Percentiles rank a stretch among this genome's conserved stretches.
Conservation (phyloP, 1,140 invertebrate species). For the Heliothis subflexa region DNA sequence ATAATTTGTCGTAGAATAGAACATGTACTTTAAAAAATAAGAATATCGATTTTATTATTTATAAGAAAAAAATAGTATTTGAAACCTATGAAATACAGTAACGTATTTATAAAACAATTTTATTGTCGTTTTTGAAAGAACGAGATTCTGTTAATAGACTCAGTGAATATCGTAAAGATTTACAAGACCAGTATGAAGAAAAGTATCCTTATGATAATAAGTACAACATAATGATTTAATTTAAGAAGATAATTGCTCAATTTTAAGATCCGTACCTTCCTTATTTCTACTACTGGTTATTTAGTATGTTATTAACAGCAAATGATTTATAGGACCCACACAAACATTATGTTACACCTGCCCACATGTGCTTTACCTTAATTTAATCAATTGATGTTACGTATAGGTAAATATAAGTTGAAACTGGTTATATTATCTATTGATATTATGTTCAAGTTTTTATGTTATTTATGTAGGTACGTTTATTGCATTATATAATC, state of each 20-base stretch:
- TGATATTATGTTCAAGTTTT: slow-evolving; percentile 25
- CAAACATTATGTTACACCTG: slow-evolving; percentile 2
- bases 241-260: slow-evolving; percentile 83
- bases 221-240: slow-evolving; percentile 78
- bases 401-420: background rate
- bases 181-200: slow-evolving; percentile 56
- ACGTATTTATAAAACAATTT: slow-evolving; percentile 38
- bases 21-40: slow-evolving; percentile 74
- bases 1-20: slow-evolving; percentile 82
- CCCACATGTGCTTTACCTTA: slow-evolving; percentile 19
- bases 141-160: slow-evolving; percentile 40
- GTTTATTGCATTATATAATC: slow-evolving; percentile 10
- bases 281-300: slow-evolving; percentile 25
- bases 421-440: slow-evolving; percentile 29
- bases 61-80: slow-evolving; percentile 66
- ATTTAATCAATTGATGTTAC: background rate
- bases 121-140: slow-evolving; percentile 54
- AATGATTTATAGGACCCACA: slow-evolving; percentile 8
- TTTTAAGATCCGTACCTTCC: slow-evolving; percentile 70
- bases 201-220: slow-evolving; percentile 78
- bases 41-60: slow-evolving; percentile 81
- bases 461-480: slow-evolving; percentile 1
- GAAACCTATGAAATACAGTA: slow-evolving; percentile 51
- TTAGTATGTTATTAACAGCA: background rate
- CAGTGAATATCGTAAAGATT: slow-evolving; percentile 26